phyloP scores from a whole-genome alignment of 1,140 invertebrate genomes.

The Hycleus cichorii region DNA sequence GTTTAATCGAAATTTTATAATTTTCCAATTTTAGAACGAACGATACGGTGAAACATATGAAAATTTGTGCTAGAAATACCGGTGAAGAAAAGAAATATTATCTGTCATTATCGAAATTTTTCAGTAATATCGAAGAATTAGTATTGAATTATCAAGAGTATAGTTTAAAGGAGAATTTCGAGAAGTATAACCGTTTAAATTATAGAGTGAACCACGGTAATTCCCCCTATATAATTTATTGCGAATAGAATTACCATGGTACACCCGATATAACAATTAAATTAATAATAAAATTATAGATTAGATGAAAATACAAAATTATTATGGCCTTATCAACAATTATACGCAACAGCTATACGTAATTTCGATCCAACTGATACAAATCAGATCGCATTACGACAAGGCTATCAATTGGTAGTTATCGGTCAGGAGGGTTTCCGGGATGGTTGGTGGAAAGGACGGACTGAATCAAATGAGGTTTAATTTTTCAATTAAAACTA shows the following conservation, averaged over 20 bases:
- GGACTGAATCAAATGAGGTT: conserved; percentile 25
- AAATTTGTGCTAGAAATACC: conserved; percentile 57
- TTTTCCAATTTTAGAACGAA: conserved; percentile 56
- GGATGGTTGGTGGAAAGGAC: conserved; percentile 35
- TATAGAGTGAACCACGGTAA: background rate
- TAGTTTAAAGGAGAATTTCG: conserved; percentile 85
- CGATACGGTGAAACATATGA: conserved; percentile 85
- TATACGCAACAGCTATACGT: conserved; percentile 66
- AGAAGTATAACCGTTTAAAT: conserved; percentile 48
- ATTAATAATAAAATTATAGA: conserved; percentile 3
- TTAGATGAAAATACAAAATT: conserved; percentile 55
- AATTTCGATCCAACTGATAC: conserved; percentile 66
- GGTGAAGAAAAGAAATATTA: conserved; percentile 61
- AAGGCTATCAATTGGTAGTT: conserved; percentile 62
- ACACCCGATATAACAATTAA: too few relatives aligned
- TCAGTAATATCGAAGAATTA: conserved; percentile 80
- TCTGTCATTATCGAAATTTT: conserved; percentile 83
- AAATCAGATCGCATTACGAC: conserved; percentile 67
- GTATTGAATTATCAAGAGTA: conserved; percentile 84
- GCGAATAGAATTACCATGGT: too few relatives aligned
- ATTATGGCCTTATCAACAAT: conserved; percentile 66
- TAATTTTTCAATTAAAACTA: background rate
- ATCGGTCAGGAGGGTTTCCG: conserved; percentile 34
- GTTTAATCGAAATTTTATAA: background rate
- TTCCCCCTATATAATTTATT: too few relatives aligned